Evolutionary conservation across 2,113 vertebrate genomes (phyloP), one percentile per base, ranked within the genome.

Genomic region (Phaethon lepturus): DNA sequence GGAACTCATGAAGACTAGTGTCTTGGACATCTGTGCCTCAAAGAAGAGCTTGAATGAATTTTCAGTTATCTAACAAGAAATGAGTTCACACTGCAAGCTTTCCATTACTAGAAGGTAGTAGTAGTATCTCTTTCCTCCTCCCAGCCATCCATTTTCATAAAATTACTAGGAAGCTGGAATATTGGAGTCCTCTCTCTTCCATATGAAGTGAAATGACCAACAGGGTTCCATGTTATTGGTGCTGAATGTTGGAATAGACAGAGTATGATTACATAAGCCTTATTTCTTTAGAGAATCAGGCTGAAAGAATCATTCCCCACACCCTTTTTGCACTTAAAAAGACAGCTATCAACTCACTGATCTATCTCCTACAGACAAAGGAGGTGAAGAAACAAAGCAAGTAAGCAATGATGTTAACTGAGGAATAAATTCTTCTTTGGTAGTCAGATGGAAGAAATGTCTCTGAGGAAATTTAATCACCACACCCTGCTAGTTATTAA

Each of bases 401-500:
- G 26, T 13, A 50, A 86, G 66, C 1, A 2, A 69, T 28, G 53
- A 49, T 86, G 28, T 73, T 74, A 60, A 26, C 47, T 45, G 63
- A 92, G 49, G 92, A 95, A 95, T 94, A 90, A 89, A 90, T 93
- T 62, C 73, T 58, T 83, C 55, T 69, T 74, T 67, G 67, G 53
- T 45, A 94, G 85, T 69, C 66, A 92, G 71, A 68, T 68, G 68
- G 88, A 79, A 78, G 78, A 90, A 94, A 86, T 91, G 25, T 50
- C 68, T 77, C 71, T 62, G 71, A 96, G 75, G 90, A 95, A 95
- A 92, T 63, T 50, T 50, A 74, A 83, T 88, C 92, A 92, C 90
- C 97, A 77, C 90, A 84, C 95, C 92, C 90, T 90, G 86, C 40
- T 29, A 24, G 75, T 93, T 95, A 91, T 90, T 96, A 93, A 82